A percentile compares a stretch with the other conserved stretches of the same genome.
Conservation (phyloP, 2,797 vertebrate species). For the Argyrosomus regius region DNA sequence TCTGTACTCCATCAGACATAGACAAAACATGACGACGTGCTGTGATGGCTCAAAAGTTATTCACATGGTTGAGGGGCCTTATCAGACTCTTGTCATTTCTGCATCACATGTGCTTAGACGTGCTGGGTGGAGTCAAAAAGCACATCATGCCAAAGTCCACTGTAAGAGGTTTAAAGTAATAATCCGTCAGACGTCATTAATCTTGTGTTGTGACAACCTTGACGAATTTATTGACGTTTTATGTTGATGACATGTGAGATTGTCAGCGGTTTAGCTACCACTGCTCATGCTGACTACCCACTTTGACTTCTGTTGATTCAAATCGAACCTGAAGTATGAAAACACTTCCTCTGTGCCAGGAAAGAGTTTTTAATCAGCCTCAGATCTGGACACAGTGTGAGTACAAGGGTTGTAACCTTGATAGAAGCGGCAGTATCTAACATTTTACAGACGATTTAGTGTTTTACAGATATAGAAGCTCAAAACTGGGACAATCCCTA, state of each 20-base stretch:
- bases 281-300: not conserved
- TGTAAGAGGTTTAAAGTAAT: not conserved
- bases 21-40: not conserved
- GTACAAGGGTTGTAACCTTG: too few relatives aligned
- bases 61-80: not conserved
- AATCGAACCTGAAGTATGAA: too few relatives aligned
- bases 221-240: not conserved
- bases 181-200: too few relatives aligned
- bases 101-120: not conserved
- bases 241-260: not conserved
- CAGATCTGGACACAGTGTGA: too few relatives aligned
- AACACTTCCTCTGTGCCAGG: too few relatives aligned
- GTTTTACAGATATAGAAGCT: too few relatives aligned
- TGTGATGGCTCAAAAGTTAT: not conserved
- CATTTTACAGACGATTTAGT: too few relatives aligned
- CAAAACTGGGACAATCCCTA: too few relatives aligned
- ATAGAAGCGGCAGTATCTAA: too few relatives aligned
- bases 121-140: not conserved
- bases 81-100: not conserved
- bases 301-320: too few relatives aligned
- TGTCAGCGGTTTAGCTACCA: not conserved
- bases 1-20: not conserved
- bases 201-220: not conserved
- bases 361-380: too few relatives aligned
- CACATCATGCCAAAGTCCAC: not conserved